Evolutionary conservation across 2,888 invertebrate genomes (phyloP).

Genomic region (Adineta ricciae): DNA sequence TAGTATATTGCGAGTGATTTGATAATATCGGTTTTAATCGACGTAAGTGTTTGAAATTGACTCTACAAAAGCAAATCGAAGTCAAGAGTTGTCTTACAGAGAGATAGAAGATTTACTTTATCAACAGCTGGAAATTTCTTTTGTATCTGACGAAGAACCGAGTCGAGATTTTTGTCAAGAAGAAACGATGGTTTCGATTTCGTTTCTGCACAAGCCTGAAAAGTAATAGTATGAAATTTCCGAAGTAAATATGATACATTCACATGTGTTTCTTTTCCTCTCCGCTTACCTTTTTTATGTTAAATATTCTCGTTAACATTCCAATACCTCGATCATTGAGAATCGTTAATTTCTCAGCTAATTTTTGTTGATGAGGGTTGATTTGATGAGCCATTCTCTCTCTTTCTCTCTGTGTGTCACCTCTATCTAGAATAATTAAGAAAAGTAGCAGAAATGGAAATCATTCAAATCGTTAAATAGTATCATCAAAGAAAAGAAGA

Average conservation of each 20-base stretch:
- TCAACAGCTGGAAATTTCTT: constrained; percentile 90
- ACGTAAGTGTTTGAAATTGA: constrained; percentile 67
- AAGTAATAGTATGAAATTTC: too few relatives aligned
- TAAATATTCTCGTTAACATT: constrained; percentile 93
- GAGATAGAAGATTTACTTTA: constrained; percentile 36
- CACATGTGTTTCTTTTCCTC: neutral
- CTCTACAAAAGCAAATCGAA: too few relatives aligned
- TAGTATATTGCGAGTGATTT: constrained; percentile 92
- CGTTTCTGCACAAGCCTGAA: constrained; percentile 79
- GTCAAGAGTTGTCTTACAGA: too few relatives aligned
- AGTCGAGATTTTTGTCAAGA: constrained; percentile 90
- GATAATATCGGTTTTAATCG: constrained; percentile 74
- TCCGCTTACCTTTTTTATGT: constrained; percentile 74
- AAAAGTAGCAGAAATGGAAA: neutral
- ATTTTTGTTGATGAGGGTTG: constrained; percentile 31
- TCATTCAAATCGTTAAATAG: neutral
- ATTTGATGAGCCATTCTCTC: constrained; percentile 12
- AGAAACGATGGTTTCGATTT: constrained; percentile 95
- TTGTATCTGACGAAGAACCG: constrained; percentile 84
- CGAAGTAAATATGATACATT: too few relatives aligned
- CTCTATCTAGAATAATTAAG: neutral
- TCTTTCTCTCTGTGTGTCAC: too few relatives aligned
- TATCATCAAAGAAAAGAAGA: neutral
- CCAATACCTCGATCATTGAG: constrained; percentile 89
- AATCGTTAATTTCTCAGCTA: constrained; percentile 85